Conservation (phyloP, 2,113 vertebrate genomes). For the Bungarus multicinctus region DNA sequence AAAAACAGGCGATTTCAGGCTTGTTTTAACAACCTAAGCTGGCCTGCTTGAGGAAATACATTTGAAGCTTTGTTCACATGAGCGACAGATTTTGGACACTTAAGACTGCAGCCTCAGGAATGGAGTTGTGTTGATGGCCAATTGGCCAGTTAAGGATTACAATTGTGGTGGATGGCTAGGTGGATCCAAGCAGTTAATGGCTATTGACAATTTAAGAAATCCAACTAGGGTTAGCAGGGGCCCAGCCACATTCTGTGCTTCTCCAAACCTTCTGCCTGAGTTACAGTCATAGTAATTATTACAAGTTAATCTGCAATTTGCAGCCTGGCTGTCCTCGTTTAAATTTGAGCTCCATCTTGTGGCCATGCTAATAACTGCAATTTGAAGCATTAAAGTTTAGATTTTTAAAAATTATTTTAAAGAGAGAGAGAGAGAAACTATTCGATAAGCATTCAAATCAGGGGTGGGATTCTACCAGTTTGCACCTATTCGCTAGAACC, state of each 20-base stretch:
- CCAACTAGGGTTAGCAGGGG: not conserved
- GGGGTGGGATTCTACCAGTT: too few species aligned
- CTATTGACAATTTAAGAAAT: not conserved
- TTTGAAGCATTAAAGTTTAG: not conserved
- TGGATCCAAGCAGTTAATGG: not conserved
- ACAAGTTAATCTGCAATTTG: fast-evolving
- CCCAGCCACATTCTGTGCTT: not conserved
- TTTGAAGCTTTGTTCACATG: not conserved
- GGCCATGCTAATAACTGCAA: slow-evolving; percentile 32
- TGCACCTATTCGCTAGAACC: too few species aligned
- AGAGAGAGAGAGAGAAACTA: not conserved
- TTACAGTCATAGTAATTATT: not conserved
- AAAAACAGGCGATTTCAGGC: not conserved
- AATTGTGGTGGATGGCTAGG: not conserved
- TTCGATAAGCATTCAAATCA: not conserved
- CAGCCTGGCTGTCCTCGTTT: slow-evolving; percentile 19
- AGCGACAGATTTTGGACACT: not conserved
- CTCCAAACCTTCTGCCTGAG: not conserved
- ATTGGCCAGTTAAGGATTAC: not conserved
- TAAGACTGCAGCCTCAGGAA: not conserved
- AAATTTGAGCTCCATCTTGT: slow-evolving; percentile 57
- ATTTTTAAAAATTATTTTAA: not conserved
- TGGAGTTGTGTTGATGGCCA: not conserved
- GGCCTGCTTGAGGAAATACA: not conserved
- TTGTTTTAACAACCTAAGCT: not conserved